These are phyloP conservation scores for Drosophila neotestacea DNA, from an alignment of 2,888 invertebrate species.

Conservation along the genomic window DNA sequence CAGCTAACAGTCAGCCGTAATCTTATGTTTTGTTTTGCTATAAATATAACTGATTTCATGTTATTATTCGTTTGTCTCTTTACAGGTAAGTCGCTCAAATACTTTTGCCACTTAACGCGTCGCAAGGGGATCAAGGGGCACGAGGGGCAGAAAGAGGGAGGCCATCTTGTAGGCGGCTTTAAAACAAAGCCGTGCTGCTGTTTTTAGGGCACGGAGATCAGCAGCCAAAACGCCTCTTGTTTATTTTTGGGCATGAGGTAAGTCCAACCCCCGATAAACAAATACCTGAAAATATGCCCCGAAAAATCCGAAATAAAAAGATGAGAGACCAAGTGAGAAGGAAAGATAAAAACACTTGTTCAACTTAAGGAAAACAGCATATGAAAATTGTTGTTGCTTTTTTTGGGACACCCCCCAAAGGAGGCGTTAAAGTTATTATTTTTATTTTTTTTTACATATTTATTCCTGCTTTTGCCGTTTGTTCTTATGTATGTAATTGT, in stretches of 20 bases:
- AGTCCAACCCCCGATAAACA: slow-evolving; percentile 44
- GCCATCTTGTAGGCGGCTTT: slow-evolving; percentile 13
- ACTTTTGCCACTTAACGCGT: slow-evolving; percentile 55
- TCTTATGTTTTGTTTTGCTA: slow-evolving; percentile 39
- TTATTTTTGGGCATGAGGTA: slow-evolving; percentile 54
- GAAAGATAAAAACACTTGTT: slow-evolving; percentile 64
- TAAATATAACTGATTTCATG: slow-evolving; percentile 67
- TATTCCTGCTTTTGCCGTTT: slow-evolving; percentile 25
- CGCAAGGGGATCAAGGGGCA: not conserved
- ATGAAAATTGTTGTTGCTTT: slow-evolving; percentile 38
- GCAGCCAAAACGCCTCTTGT: slow-evolving; percentile 18
- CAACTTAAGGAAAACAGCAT: slow-evolving; percentile 70
- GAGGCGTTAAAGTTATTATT: slow-evolving; percentile 39
- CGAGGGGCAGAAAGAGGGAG: not conserved
- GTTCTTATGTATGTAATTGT: slow-evolving; percentile 15
- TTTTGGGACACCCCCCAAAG: slow-evolving; percentile 13
- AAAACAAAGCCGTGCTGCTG: slow-evolving; percentile 22
- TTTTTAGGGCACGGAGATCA: slow-evolving; percentile 31
- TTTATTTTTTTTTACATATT: slow-evolving; percentile 28
- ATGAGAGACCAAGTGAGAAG: not conserved
- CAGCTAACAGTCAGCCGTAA: slow-evolving; percentile 25
- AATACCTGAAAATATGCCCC: slow-evolving; percentile 47
- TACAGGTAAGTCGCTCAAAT: slow-evolving; percentile 72
- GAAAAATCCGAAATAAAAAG: not conserved
- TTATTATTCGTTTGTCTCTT: slow-evolving; percentile 47